Conservation (phyloP, 1,140 invertebrate species). For the Ditylenchus dipsaci region DNA sequence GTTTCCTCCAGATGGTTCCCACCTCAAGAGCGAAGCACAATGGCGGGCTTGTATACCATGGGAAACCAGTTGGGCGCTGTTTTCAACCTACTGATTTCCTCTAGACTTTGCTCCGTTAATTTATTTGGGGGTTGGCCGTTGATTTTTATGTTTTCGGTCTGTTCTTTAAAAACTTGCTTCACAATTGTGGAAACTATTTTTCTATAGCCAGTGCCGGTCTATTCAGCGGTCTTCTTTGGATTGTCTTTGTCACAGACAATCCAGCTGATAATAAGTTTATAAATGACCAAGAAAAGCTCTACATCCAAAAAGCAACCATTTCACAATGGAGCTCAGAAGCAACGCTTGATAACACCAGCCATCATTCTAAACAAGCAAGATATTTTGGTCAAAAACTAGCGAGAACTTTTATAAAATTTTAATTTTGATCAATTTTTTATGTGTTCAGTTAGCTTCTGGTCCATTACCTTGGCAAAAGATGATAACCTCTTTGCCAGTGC, state of each 20-base stretch:
- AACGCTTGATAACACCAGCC: background rate
- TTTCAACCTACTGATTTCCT: slow-evolving; percentile 18
- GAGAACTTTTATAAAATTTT: too few species aligned
- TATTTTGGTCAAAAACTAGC: too few species aligned
- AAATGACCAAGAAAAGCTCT: slow-evolving; percentile 18
- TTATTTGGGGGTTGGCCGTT: slow-evolving; percentile 38
- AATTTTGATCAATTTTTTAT: too few species aligned
- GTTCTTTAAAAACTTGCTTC: slow-evolving; percentile 9
- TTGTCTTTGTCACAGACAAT: slow-evolving; percentile 21
- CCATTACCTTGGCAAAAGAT: slow-evolving; percentile 22
- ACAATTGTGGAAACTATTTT: background rate
- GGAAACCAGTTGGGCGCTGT: slow-evolving; percentile 39
- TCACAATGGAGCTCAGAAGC: background rate
- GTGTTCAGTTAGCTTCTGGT: background rate
- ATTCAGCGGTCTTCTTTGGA: slow-evolving; percentile 13
- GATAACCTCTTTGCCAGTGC: background rate
- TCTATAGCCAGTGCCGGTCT: slow-evolving; percentile 23
- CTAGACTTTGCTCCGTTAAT: slow-evolving; percentile 30
- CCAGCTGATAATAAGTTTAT: slow-evolving; percentile 33
- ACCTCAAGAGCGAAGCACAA: slow-evolving; percentile 23
- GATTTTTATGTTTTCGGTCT: slow-evolving; percentile 20
- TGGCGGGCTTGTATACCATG: slow-evolving; percentile 31
- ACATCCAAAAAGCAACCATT: slow-evolving; percentile 10
- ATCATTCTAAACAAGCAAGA: background rate
- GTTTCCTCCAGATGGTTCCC: slow-evolving; percentile 24